Conservation (phyloP, 2,797 vertebrate genomes). For the Sebastes hubbsi region DNA sequence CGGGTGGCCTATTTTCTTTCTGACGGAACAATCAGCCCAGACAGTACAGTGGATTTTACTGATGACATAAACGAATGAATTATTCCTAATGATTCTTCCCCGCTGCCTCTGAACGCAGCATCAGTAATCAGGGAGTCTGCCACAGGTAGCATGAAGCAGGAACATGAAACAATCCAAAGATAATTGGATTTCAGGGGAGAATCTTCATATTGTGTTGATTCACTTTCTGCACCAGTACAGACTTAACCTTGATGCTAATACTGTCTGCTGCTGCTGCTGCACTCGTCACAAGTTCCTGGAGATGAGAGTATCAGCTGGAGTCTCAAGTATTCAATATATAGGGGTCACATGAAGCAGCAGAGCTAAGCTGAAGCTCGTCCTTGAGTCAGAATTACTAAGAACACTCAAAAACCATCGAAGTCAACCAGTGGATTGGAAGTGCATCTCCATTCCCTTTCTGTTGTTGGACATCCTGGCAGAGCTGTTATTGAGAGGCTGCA, state of each 20-base stretch:
- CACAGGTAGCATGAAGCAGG: slow-evolving; percentile 14
- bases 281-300: neutral
- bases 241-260: neutral
- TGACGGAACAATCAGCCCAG: slow-evolving; percentile 6
- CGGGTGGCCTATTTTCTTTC: slow-evolving; percentile 1
- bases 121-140: slow-evolving; percentile 6
- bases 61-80: slow-evolving; percentile 19
- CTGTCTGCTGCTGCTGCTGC: neutral
- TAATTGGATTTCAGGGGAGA: slow-evolving; percentile 23
- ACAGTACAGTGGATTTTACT: slow-evolving; percentile 22
- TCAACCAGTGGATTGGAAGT: neutral
- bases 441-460: neutral
- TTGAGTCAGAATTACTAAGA: neutral
- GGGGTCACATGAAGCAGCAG: neutral
- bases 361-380: no score
- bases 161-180: slow-evolving; percentile 11
- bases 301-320: neutral
- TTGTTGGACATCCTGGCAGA: neutral
- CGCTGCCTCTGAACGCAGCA: neutral
- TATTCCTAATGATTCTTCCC: slow-evolving; percentile 21
- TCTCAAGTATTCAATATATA: neutral
- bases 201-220: slow-evolving; percentile 1
- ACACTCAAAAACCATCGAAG: neutral
- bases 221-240: neutral
- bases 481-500: neutral